These are phyloP conservation scores for Enoplosus armatus DNA, from an alignment of 2,797 vertebrate species.

Conservation along the genomic window DNA sequence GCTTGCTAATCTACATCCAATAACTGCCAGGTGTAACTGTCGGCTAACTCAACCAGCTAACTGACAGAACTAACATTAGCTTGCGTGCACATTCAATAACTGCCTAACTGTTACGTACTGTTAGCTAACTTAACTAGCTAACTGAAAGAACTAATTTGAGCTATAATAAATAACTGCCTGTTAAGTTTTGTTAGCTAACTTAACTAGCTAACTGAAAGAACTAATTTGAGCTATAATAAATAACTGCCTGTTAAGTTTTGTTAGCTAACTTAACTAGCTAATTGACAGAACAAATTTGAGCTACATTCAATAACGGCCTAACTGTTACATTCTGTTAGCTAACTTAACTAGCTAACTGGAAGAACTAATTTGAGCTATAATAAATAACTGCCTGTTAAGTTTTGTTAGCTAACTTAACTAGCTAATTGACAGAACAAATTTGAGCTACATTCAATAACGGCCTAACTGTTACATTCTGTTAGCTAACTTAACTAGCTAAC, in stretches of 20 bases:
- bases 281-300: background rate
- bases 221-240: no score
- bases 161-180: background rate
- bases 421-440: background rate
- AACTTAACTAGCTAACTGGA: no score
- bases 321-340: no score
- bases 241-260: no score
- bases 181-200: no score
- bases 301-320: no score
- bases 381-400: no score
- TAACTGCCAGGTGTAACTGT: background rate
- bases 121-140: background rate
- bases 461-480: no score
- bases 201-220: no score
- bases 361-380: no score
- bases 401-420: background rate
- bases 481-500: no score
- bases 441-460: no score
- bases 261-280: background rate
- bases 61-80: background rate
- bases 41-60: background rate
- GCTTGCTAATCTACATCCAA: background rate
- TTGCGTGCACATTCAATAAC: background rate
- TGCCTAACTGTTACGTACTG: background rate
- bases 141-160: background rate